phyloP scores from a whole-genome alignment of 2,888 invertebrate genomes.

The Chromoteleia sp. region DNA sequence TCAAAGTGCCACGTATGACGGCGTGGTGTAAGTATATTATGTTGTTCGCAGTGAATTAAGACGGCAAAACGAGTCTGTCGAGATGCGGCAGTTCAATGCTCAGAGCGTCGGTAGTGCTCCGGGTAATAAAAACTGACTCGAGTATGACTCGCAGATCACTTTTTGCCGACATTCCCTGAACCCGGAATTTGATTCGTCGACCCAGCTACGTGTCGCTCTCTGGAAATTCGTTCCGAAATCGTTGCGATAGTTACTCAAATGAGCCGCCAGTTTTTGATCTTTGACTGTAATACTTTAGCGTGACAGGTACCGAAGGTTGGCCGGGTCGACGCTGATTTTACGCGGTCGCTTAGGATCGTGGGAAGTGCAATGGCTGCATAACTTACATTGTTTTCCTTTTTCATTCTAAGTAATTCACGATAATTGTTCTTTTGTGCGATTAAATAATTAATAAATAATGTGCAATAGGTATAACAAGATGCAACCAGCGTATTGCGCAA shows the following conservation, averaged over 20 bases:
- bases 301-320: constrained; percentile 60
- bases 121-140: constrained; percentile 33
- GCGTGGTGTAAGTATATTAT: background rate
- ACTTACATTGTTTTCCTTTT: constrained; percentile 30
- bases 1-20: too few relatives aligned
- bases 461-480: too few relatives aligned
- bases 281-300: constrained; percentile 56
- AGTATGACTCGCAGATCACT: constrained; percentile 60
- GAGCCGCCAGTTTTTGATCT: constrained; percentile 70
- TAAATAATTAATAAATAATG: too few relatives aligned
- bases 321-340: constrained; percentile 52
- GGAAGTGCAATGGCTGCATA: constrained; percentile 53
- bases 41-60: constrained; percentile 28
- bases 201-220: constrained; percentile 59
- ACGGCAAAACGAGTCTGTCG: constrained; percentile 24
- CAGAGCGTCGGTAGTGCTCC: constrained; percentile 9
- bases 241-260: constrained; percentile 67
- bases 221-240: constrained; percentile 77
- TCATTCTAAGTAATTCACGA: too few relatives aligned
- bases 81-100: constrained; percentile 27
- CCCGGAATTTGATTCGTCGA: constrained; percentile 66
- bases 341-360: constrained; percentile 65
- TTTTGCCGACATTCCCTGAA: constrained; percentile 62
- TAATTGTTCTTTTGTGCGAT: too few relatives aligned
- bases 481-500: too few relatives aligned